These are phyloP conservation scores for Kryphioiulus occultus DNA, from an alignment of 2,888 invertebrate species.

Conservation along the genomic window DNA sequence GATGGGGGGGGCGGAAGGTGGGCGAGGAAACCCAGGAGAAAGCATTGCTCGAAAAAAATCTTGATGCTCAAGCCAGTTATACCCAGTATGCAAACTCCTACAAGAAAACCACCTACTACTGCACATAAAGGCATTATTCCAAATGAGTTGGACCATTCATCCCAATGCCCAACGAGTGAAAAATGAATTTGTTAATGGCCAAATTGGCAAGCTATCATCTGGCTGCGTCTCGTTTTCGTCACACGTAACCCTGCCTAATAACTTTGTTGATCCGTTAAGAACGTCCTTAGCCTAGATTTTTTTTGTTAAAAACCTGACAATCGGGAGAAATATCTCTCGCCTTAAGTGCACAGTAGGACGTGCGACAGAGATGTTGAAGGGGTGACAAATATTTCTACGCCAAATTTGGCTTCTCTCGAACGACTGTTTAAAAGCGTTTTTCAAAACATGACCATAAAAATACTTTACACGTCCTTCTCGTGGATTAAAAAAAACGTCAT, in stretches of 20 bases:
- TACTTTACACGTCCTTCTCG: not conserved
- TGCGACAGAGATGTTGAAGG: not conserved
- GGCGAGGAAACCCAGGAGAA: too few species aligned
- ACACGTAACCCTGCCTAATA: not conserved
- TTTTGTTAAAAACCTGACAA: not conserved
- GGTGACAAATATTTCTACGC: not conserved
- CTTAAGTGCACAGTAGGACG: not conserved
- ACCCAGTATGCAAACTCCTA: too few species aligned
- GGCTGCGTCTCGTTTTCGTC: not conserved
- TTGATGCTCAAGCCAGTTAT: too few species aligned
- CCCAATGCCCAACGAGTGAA: too few species aligned
- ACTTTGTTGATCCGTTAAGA: not conserved
- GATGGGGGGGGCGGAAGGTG: too few species aligned
- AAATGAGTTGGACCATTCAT: too few species aligned
- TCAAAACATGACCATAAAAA: slow-evolving; percentile 5
- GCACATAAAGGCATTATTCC: too few species aligned
- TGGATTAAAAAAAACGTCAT: not conserved
- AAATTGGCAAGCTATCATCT: not conserved
- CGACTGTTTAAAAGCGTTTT: not conserved
- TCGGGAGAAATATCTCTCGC: not conserved
- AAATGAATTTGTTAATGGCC: not conserved
- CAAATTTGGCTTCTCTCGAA: not conserved
- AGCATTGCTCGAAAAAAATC: too few species aligned
- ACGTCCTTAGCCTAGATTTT: slow-evolving; percentile 4
- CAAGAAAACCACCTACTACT: too few species aligned